Conservation (phyloP, 2,888 invertebrate species). For the Ramazzottius varieornatus region DNA sequence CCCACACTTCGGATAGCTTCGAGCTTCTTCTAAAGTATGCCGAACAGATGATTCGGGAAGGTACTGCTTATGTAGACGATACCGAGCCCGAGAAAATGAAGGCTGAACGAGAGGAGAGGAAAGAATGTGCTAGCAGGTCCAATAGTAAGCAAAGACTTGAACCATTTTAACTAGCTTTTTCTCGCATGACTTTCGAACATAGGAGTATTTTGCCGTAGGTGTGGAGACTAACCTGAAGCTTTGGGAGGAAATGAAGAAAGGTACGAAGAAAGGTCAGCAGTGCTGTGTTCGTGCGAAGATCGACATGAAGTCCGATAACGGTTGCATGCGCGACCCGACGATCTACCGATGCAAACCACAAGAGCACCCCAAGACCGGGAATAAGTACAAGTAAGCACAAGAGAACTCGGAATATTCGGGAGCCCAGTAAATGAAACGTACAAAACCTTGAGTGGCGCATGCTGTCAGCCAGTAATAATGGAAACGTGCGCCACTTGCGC, state of each 20-base stretch:
- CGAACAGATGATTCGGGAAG: conserved; percentile 53
- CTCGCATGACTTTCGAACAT: too few species aligned
- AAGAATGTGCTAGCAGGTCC: conserved; percentile 53
- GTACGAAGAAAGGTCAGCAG: conserved; percentile 45
- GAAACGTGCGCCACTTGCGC: too few species aligned
- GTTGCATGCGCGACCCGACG: conserved; percentile 89
- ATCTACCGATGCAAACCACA: conserved; percentile 93
- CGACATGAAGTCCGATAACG: conserved; percentile 80
- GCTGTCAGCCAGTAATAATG: too few species aligned
- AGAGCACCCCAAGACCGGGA: conserved; percentile 69
- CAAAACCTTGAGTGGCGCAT: too few species aligned
- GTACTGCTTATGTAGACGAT: conserved; percentile 86
- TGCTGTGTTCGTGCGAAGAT: conserved; percentile 92
- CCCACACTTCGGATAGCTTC: conserved; percentile 88
- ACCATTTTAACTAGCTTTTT: not conserved
- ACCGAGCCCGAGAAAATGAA: conserved; percentile 86
- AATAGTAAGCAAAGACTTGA: conserved; percentile 40
- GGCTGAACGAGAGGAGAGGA: conserved; percentile 59
- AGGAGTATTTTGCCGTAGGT: conserved; percentile 28
- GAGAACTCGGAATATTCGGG: too few species aligned
- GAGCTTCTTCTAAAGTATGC: conserved; percentile 65
- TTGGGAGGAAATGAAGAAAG: conserved; percentile 85
- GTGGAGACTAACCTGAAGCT: conserved; percentile 53
- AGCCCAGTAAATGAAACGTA: too few species aligned
- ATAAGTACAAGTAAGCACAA: conserved; percentile 62